A percentile compares a stretch with the other conserved stretches of the same genome.
Conservation (phyloP, 2,888 invertebrate genomes). For the Beris morrisii region DNA sequence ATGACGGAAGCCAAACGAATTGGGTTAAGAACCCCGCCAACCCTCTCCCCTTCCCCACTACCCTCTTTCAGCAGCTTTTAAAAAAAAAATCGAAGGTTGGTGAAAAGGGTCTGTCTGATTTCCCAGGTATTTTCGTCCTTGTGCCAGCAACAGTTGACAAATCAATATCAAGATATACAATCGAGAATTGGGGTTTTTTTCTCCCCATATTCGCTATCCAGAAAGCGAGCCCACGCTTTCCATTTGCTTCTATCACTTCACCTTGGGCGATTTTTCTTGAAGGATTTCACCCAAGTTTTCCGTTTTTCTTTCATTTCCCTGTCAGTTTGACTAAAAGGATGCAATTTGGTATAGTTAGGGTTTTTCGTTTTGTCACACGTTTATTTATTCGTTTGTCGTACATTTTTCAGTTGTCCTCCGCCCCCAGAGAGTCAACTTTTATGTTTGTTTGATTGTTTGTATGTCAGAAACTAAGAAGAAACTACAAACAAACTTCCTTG, state of each 20-base stretch:
- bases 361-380: constrained; percentile 4
- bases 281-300: constrained; percentile 2
- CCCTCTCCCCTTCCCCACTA: no score
- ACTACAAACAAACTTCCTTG: no score
- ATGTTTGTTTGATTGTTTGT: no score
- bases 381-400: constrained; percentile 5
- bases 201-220: not conserved
- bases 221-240: not conserved
- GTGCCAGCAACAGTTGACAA: constrained; percentile 37
- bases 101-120: no score
- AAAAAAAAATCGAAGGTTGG: no score
- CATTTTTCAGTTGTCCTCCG: no score
- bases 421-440: no score
- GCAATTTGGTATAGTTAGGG: constrained; percentile 34
- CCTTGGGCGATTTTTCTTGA: constrained; percentile 24
- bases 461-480: no score
- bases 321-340: constrained; percentile 35
- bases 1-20: no score
- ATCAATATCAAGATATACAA: constrained; percentile 35
- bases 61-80: no score
- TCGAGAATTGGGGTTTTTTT: constrained; percentile 10
- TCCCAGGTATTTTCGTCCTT: not conserved
- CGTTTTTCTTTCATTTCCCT: constrained; percentile 17
- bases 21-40: no score
- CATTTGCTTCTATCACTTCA: constrained; percentile 13